Base-by-base conservation (phyloP, 35 echinoderm and acorn worm genomes). In the Chiridota heheva region DNA sequence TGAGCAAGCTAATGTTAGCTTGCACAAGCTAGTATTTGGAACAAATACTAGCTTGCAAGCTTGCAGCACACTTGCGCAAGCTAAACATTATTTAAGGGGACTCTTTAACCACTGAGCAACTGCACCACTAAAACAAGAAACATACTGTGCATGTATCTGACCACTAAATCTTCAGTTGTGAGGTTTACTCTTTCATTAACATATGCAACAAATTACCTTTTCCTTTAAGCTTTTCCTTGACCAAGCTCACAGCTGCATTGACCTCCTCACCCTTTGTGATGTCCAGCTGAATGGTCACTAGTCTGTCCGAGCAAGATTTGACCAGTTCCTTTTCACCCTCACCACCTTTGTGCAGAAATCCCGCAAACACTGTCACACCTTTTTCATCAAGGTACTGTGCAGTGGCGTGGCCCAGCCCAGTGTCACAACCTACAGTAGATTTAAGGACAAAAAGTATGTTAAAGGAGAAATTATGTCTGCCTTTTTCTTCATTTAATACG, bases 201-300 rank as follows among this genome's bases (percentile, higher is more conserved):
- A n/a, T n/a, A n/a, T n/a, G n/a, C n/a, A n/a, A n/a, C n/a, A n/a
- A n/a, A n/a, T n/a, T 58, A 84, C 81, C 81, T 84, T 72, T 69
- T 70, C 66, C 66, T 36, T 69, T 8, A 7, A 84, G 65, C 41
- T 84, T 69, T 22, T 84, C 64, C 37, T 70, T 70, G 13, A 84
- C 66, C 27, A 53, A 24, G 15, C 42, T 13, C 24, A 69, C 66
- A 5, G 66, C 66, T 3, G n/a, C 25, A 39, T 31, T 32, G 25
- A 69, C 42, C 59, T 67, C 33, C 30, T 86, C 70, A 4, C 76
- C 82, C 17, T 36, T 63, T 15, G 82, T 86, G 27, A 86, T 40
- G 34, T 86, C 82, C 33, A 86, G 47, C 40, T 74, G 82, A 42
- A 86, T 59, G 16, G 82, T 86, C 5, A 75, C 69, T 60, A 86